Conservation (phyloP, 1,140 invertebrate genomes). For the Zaprionus taronus region DNA sequence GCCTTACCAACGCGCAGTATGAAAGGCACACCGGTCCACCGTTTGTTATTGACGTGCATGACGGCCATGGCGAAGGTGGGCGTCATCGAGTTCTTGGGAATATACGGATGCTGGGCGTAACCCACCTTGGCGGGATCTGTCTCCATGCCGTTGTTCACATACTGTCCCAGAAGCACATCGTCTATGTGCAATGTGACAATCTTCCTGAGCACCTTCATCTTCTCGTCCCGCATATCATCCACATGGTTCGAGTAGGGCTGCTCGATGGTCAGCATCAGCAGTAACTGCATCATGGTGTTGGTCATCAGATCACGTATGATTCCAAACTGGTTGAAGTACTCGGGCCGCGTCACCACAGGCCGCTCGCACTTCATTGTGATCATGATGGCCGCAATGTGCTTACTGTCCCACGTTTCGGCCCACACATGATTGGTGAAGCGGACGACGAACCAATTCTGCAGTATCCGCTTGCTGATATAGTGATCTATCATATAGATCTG, state of each 20-base stretch:
- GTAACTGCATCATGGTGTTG: slow-evolving; percentile 66
- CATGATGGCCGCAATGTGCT: slow-evolving; percentile 62
- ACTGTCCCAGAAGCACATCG: slow-evolving; percentile 62
- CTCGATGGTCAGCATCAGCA: slow-evolving; percentile 62
- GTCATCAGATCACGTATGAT: slow-evolving; percentile 69
- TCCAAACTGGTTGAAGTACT: slow-evolving; percentile 63
- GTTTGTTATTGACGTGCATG: slow-evolving; percentile 46
- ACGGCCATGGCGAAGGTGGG: slow-evolving; percentile 63
- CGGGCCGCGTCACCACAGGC: slow-evolving; percentile 42
- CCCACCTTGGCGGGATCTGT: slow-evolving; percentile 56
- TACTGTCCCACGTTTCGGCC: slow-evolving; percentile 57
- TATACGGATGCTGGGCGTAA: slow-evolving; percentile 60
- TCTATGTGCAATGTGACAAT: slow-evolving; percentile 44
- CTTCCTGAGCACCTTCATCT: slow-evolving; percentile 49
- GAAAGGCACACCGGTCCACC: slow-evolving; percentile 67
- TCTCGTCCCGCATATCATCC: slow-evolving; percentile 60
- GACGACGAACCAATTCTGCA: slow-evolving; percentile 59
- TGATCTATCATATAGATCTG: slow-evolving; percentile 72
- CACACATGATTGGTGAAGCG: slow-evolving; percentile 62
- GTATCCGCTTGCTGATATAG: slow-evolving; percentile 48
- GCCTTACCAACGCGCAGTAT: slow-evolving; percentile 65
- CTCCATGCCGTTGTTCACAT: slow-evolving; percentile 61
- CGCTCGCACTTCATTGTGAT: slow-evolving; percentile 58
- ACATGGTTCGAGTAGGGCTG: slow-evolving; percentile 53
- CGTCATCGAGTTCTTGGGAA: slow-evolving; percentile 63